Evolutionary conservation across 35 echinoderm and acorn worm genomes (phyloP), one percentile per base, ranked within the genome.

Genomic region (Lytechinus variegatus): DNA sequence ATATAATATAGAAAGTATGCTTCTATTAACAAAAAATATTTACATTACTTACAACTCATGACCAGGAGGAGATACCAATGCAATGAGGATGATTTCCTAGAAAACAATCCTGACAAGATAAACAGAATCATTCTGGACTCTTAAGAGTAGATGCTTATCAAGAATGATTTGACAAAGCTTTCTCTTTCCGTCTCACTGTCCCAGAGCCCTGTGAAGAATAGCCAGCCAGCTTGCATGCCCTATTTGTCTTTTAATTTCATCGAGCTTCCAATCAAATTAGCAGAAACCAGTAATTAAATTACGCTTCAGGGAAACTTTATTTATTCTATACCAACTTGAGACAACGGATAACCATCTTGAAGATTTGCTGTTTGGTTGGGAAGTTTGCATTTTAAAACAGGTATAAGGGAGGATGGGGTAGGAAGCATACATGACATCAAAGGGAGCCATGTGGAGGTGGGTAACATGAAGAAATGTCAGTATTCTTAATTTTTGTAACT

Each of bases 231-330:
- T 71, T 14, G 61, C 61, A 19, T 71, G 61, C 61, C 87, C 87
- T 89, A 51, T 24, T 19, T 89, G 87, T 89, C 11, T 71, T 71
- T 71, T 89, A 53, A 52, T 53, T 89, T 89, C 87, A 53, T 89
- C 87, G 7, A 28, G 28, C 9, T 44, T 52, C 87, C 87, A 89
- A 89, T 89, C 87, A 89, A 89, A 89, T 89, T 89, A 89, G 28
- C 19, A 33, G 87, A 89, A 53, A 53, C 87, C 87, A 89, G 27
- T 89, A 89, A 89, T 89, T 53, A 28, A 27, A 89, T 89, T 89
- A 52, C 28, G 51, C 28, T 52, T 10, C 27, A 2, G 87, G 9
- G 87, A 16, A 27, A 89, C 28, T 33, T 71, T 89, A 27, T 89
- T 89, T 89, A 29, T 33, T 53, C 52, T 89, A 9, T 24, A 12